phyloP scores from a whole-genome alignment of 2,797 vertebrate species.

The Pseudochromis fuscus region DNA sequence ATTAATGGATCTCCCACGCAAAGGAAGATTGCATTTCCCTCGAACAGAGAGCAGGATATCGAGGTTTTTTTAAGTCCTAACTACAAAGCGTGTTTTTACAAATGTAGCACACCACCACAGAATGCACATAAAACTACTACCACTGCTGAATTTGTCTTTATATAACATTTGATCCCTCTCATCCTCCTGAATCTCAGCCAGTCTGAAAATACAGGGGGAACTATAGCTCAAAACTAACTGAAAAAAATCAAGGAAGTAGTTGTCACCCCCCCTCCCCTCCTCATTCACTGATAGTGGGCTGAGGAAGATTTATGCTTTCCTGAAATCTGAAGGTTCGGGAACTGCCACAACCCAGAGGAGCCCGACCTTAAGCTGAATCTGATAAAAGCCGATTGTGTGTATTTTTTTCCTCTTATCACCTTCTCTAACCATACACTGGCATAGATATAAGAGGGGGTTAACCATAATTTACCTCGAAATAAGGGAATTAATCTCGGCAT shows the following conservation, averaged over 20 bases:
- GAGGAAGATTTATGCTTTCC: constrained; percentile 68
- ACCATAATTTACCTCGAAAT: constrained; percentile 44
- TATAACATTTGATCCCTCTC: constrained; percentile 42
- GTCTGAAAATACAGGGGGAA: constrained; percentile 54
- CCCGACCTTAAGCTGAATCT: constrained; percentile 41
- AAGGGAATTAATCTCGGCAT: constrained; percentile 52
- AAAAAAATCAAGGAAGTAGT: constrained; percentile 59
- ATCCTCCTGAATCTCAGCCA: constrained; percentile 35
- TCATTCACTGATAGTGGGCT: constrained; percentile 51
- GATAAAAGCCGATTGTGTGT: constrained; percentile 49
- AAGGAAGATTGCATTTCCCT: constrained; percentile 73
- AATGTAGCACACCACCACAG: constrained; percentile 15
- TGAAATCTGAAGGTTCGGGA: constrained; percentile 62
- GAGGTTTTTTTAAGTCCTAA: constrained; percentile 28
- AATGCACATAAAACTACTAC: constrained; percentile 21
- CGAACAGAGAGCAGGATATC: constrained; percentile 70
- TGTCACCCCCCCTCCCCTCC: constrained; percentile 1
- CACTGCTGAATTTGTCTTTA: constrained; percentile 41
- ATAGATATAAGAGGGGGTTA: constrained; percentile 25
- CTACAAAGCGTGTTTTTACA: constrained; percentile 51
- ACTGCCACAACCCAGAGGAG: constrained; percentile 21
- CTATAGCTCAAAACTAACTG: constrained; percentile 58
- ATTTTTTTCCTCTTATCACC: constrained; percentile 17
- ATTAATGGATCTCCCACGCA: constrained; percentile 76
- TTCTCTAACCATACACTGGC: constrained; percentile 18